Evolutionary conservation across 2,888 invertebrate species (phyloP), one percentile per base, ranked within the genome.

Genomic region (Amiota minor): DNA sequence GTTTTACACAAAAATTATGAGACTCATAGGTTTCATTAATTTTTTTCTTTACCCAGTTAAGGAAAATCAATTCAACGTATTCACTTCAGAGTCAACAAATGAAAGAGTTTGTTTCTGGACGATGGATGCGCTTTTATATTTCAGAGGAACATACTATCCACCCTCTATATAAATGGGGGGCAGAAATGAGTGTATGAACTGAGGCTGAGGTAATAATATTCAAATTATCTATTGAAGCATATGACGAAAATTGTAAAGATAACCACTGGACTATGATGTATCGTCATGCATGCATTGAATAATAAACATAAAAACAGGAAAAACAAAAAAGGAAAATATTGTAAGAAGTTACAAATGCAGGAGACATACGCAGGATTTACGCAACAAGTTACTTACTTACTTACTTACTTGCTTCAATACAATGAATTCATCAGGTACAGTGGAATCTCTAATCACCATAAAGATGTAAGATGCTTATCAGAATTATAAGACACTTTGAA

Each of bases 141-240:
- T n/a, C n/a, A 35, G 45, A 16, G 1, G 1, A 59, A 18, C n/a
- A 23, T 49, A 53, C 1, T 12, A 47, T 12, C n/a, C 47, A 53
- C 23, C 6, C 46, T 20, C 20, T 49, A 35, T 35, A 0, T 35
- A 35, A 35, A 35, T n/a, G n/a, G n/a, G n/a, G n/a, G n/a, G n/a
- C n/a, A n/a, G n/a, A n/a, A n/a, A n/a, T 47, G 23, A 35, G 53
- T 47, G 68, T 62, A 68, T 53, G 68, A 72, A n/a, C n/a, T n/a
- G n/a, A n/a, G n/a, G 61, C 55, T 50, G 16, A 47, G 11, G 64
- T 46, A 23, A 76, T 79, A 61, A 77, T 75, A 79, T 79, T 85
- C 82, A 83, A 83, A 86, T 86, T 78, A 77, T 62, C 77, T 82
- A 86, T 71, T 83, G 75, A 78, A 79, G 84, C 83, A 75, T 79